Evolutionary conservation across 2,888 invertebrate genomes (phyloP), one percentile per base, ranked within the genome.

Genomic region (Xanthia togata): DNA sequence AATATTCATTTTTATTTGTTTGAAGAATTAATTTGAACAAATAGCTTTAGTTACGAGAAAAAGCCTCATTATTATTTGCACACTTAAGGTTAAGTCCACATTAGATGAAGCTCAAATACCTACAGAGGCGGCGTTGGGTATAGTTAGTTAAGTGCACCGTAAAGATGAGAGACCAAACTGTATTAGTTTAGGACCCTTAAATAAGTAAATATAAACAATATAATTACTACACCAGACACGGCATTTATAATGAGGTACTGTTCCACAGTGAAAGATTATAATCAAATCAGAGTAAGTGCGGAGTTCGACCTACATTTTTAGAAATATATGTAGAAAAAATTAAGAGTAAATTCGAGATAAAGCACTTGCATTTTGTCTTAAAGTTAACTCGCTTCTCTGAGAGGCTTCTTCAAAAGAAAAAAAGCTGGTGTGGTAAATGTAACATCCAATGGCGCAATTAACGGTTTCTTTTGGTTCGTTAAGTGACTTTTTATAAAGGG

Each of bases 181-280:
- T 55, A 31, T 31, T 17, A 8, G 12, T n/a, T 38, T 38, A 38
- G 38, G 38, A 38, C 38, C 9, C 38, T 38, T 38, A 38, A 86
- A 38, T 69, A 74, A 73, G 85, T 84, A 85, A 84, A 86, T 86
- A 87, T 88, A 82, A 78, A 38, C 9, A 84, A 82, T 72, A 63
- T 88, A 82, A 86, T 89, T 85, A 83, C 79, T 73, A 81, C 69
- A 67, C 64, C 70, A 76, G 73, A 78, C 77, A 73, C 78, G 76
- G 67, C 72, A 83, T 78, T n/a, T n/a, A n/a, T n/a, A n/a, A n/a
- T 31, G n/a, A n/a, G n/a, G n/a, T n/a, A n/a, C 77, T 41, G 47
- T 38, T 59, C 11, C 20, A n/a, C 14, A 64, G 14, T 41, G 14
- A 31, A 31, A 31, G 31, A 31, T 31, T 2, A 31, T 31, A 31